Percentiles rank a stretch among this genome's conserved stretches.
Conservation (phyloP, 2,113 vertebrate genomes). For the Rousettus leschenaultii region DNA sequence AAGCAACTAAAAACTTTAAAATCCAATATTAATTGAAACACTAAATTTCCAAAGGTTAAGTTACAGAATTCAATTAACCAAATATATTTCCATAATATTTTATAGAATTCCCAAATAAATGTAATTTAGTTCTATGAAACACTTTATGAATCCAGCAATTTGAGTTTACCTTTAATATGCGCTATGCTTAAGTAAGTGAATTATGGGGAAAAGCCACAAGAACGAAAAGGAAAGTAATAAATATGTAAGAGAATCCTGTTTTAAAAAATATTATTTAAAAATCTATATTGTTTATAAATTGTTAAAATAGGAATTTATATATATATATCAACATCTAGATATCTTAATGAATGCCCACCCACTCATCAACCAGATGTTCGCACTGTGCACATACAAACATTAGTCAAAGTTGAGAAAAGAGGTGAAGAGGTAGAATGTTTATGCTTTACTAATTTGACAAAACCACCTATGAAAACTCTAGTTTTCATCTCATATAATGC, state of each 20-base stretch:
- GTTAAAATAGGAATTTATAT: background rate
- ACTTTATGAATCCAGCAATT: background rate
- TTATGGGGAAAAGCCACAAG: background rate
- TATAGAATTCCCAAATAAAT: background rate
- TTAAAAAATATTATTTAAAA: background rate
- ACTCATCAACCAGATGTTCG: background rate
- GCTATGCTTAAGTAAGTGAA: background rate
- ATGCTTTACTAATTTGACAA: conserved; percentile 14
- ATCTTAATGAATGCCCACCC: background rate
- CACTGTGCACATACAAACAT: background rate
- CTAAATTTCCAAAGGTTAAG: conserved; percentile 1
- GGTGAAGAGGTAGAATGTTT: background rate
- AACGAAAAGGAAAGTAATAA: background rate
- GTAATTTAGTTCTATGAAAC: background rate
- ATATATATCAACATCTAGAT: background rate
- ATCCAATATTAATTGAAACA: background rate
- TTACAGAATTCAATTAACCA: background rate
- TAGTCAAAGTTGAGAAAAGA: background rate
- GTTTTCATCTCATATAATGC: background rate
- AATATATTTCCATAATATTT: background rate
- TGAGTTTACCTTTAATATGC: conserved; percentile 28
- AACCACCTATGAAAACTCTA: background rate
- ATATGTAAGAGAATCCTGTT: background rate
- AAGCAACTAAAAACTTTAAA: conserved; percentile 22
- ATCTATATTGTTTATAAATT: background rate